These are phyloP conservation scores for Lycorma delicatula DNA, from an alignment of 1,140 invertebrate genomes.

Conservation along the genomic window DNA sequence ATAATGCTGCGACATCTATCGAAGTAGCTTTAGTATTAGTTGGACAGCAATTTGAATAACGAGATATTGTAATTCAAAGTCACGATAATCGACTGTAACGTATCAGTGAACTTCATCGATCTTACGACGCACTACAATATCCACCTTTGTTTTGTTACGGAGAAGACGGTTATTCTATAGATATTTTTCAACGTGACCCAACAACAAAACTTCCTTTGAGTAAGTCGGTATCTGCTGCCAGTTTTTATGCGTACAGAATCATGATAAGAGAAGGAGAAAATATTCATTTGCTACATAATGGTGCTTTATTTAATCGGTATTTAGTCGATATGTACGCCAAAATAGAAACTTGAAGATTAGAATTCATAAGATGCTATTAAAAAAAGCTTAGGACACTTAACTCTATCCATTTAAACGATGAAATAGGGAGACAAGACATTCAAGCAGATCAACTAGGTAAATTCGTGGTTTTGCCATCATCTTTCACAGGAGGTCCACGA, in stretches of 20 bases:
- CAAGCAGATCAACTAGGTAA: conserved; percentile 14
- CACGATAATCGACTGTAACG: conserved; percentile 18
- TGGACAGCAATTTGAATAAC: conserved; percentile 25
- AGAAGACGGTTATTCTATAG: conserved; percentile 24
- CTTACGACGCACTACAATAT: conserved; percentile 37
- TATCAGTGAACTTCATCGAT: conserved; percentile 29
- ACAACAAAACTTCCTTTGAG: conserved; percentile 9
- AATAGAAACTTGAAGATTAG: conserved; percentile 38
- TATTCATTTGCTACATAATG: conserved; percentile 25
- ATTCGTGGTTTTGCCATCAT: conserved; percentile 37
- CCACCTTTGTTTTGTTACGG: conserved; percentile 34
- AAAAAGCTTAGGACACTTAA: conserved; percentile 25
- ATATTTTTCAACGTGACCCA: conserved; percentile 9
- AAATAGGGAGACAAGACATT: conserved; percentile 22
- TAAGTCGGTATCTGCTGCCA: conserved; percentile 29
- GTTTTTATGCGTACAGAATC: conserved; percentile 29
- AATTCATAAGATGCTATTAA: conserved; percentile 34
- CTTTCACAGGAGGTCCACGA: conserved; percentile 36
- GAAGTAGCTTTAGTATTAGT: conserved; percentile 30
- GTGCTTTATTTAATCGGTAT: conserved; percentile 35
- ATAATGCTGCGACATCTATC: conserved; percentile 28
- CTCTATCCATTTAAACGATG: conserved; percentile 32
- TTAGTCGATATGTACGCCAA: conserved; percentile 39
- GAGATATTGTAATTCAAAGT: conserved; percentile 29
- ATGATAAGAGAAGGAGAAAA: conserved; percentile 16